Conservation (phyloP, 2,113 vertebrate genomes). For the Pterocles orientalis region DNA sequence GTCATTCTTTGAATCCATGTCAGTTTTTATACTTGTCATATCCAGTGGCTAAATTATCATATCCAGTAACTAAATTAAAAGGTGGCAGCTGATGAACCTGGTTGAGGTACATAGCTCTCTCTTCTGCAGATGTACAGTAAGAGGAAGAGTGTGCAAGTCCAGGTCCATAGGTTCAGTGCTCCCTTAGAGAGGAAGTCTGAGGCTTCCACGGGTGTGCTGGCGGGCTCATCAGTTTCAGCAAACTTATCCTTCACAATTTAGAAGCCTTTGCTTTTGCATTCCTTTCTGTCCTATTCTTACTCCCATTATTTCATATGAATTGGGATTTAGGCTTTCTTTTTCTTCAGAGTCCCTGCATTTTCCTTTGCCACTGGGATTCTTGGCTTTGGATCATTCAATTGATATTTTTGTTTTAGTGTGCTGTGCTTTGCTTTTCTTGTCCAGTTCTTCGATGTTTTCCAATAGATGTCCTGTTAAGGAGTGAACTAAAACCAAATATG, state of each 20-base stretch:
- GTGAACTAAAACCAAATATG: neutral
- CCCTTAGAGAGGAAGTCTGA: slow-evolving; percentile 37
- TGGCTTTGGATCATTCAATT: neutral
- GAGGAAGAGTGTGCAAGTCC: neutral
- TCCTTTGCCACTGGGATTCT: neutral
- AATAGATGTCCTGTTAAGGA: neutral
- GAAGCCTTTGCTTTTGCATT: neutral
- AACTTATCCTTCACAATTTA: neutral
- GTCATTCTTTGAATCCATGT: neutral
- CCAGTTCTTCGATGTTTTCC: neutral
- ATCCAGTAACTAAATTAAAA: neutral
- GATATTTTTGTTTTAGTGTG: neutral
- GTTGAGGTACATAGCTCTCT: fast-evolving
- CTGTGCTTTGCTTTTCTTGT: neutral
- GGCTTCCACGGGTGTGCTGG: slow-evolving; percentile 31
- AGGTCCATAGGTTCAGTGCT: neutral
- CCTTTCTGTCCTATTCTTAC: neutral
- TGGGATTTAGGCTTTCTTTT: slow-evolving; percentile 13
- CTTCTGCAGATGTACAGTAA: neutral
- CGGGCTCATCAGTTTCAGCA: neutral
- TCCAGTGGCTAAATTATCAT: too few relatives aligned
- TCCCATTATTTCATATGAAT: neutral
- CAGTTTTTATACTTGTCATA: neutral
- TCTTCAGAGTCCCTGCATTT: neutral
- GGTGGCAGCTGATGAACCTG: neutral